Conservation (phyloP, 2,113 vertebrate genomes). For the Platycercus adscitus region DNA sequence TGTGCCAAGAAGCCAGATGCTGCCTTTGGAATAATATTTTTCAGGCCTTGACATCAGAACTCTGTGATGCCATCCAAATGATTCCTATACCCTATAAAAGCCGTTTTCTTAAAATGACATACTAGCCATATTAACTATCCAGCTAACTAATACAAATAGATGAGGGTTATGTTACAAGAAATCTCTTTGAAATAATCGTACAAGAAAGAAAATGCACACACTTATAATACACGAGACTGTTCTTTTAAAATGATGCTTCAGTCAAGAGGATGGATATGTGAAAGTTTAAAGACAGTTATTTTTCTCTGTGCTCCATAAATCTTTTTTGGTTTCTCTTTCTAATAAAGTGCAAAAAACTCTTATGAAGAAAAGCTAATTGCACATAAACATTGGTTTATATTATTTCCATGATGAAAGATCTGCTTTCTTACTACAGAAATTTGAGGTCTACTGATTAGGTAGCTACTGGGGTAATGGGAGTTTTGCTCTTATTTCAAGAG, state of each 20-base stretch:
- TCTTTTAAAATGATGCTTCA: not conserved
- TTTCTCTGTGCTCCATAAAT: not conserved
- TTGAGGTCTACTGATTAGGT: not conserved
- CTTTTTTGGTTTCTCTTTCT: not conserved
- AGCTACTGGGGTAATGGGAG: not conserved
- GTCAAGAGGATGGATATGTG: not conserved
- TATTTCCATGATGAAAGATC: not conserved
- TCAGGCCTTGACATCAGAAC: slow-evolving; percentile 56
- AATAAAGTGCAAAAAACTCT: not conserved
- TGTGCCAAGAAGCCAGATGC: slow-evolving; percentile 78
- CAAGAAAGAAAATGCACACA: not conserved
- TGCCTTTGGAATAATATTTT: slow-evolving; percentile 70
- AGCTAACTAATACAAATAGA: not conserved
- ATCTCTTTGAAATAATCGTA: not conserved
- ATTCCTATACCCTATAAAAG: slow-evolving; percentile 39
- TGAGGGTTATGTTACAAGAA: not conserved
- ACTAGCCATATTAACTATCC: not conserved
- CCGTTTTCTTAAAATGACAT: slow-evolving; percentile 52
- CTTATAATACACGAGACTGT: not conserved
- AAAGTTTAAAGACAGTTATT: not conserved
- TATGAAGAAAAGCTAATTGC: not conserved
- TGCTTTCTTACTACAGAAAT: not conserved
- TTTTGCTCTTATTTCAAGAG: not conserved
- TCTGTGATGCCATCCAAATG: slow-evolving; percentile 55
- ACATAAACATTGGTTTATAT: not conserved